Conservation (phyloP, 2,888 invertebrate genomes). For the Gari tellinella region DNA sequence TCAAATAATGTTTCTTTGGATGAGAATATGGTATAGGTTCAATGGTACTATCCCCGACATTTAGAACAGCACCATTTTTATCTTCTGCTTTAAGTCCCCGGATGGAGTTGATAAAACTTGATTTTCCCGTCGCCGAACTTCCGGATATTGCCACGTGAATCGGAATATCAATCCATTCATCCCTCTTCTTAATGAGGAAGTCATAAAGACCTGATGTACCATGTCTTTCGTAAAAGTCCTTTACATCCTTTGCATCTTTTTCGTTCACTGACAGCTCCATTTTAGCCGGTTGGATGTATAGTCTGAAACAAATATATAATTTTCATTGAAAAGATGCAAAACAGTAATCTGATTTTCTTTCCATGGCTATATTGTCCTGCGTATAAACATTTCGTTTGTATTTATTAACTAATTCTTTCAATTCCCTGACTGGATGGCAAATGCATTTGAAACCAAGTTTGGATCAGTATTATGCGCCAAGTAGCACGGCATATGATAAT, state of each 20-base stretch:
- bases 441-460: no score
- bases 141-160: conserved; percentile 54
- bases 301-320: no score
- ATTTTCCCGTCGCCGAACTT: conserved; percentile 50
- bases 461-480: no score
- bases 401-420: no score
- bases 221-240: conserved; percentile 32
- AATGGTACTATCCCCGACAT: conserved; percentile 45
- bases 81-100: conserved; percentile 42
- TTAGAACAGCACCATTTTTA: conserved; percentile 50
- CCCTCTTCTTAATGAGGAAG: conserved; percentile 34
- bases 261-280: conserved; percentile 42
- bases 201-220: conserved; percentile 25
- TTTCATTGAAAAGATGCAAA: no score
- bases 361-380: no score
- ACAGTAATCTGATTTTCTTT: no score
- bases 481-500: no score
- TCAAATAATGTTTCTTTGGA: conserved; percentile 56
- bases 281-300: neutral
- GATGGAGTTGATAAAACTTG: conserved; percentile 58
- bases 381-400: no score
- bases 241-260: conserved; percentile 44
- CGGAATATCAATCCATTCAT: conserved; percentile 48
- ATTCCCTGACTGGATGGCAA: no score
- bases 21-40: conserved; percentile 61